Conservation (phyloP, 35 echinoderm and acorn worm species). For the Lytechinus variegatus region DNA sequence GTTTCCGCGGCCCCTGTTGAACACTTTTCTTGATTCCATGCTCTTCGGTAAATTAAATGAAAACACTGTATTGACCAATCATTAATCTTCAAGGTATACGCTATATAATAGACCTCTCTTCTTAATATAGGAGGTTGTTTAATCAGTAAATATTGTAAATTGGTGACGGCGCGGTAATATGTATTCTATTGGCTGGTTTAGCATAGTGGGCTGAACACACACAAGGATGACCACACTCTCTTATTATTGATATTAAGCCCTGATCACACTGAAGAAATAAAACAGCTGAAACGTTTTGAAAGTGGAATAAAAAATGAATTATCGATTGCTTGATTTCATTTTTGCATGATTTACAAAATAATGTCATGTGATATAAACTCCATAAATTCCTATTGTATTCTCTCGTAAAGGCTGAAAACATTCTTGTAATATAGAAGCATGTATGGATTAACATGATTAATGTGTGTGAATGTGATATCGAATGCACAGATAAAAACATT, state of each 20-base stretch:
- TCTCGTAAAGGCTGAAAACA: too few species aligned
- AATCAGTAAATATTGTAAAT: not conserved
- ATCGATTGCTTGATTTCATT: too few species aligned
- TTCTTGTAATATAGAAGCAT: too few species aligned
- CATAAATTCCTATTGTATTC: too few species aligned
- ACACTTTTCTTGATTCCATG: not conserved
- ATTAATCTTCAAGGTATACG: not conserved
- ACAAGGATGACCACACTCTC: not conserved
- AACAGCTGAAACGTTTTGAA: too few species aligned
- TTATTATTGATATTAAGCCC: not conserved
- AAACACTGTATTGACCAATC: not conserved
- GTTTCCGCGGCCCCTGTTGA: not conserved
- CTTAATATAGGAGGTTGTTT: not conserved
- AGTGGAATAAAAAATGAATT: too few species aligned
- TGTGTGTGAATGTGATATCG: too few species aligned
- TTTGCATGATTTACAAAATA: too few species aligned
- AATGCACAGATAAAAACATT: too few species aligned
- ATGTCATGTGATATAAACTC: too few species aligned
- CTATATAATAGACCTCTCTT: not conserved
- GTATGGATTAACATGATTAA: too few species aligned
- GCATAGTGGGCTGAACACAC: conserved; percentile 10
- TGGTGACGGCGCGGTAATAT: conserved; percentile 30
- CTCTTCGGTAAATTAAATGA: not conserved
- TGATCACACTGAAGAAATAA: not conserved
- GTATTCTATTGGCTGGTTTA: conserved; percentile 7